A percentile compares a stretch with the other conserved stretches of the same genome.
These are phyloP conservation scores for Drosophila barbarae DNA, from an alignment of 2,888 invertebrate species.

Conservation along the genomic window DNA sequence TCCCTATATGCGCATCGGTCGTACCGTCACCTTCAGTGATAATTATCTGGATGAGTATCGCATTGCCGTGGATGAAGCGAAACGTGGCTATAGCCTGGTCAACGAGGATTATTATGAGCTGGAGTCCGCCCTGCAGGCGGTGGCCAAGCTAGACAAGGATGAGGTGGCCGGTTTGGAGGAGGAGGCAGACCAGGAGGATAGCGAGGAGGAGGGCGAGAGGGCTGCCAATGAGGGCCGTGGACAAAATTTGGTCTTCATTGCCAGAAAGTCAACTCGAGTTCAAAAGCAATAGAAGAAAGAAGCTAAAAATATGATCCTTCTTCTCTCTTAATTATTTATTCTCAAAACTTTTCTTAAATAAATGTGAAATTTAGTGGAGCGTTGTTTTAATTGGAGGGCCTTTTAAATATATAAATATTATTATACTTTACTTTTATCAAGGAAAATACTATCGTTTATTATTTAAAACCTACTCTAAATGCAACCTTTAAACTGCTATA, in stretches of 20 bases:
- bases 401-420: background rate
- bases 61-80: slow-evolving; percentile 69
- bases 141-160: slow-evolving; percentile 19
- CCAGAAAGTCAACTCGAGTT: slow-evolving; percentile 46
- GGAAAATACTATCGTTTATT: too few species aligned
- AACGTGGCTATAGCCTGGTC: slow-evolving; percentile 69
- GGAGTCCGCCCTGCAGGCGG: slow-evolving; percentile 49
- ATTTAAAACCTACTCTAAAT: background rate
- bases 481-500: background rate
- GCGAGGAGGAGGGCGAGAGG: slow-evolving; percentile 38
- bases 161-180: slow-evolving; percentile 14
- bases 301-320: background rate
- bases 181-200: slow-evolving; percentile 38
- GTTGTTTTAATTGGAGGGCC: background rate
- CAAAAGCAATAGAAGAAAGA: slow-evolving; percentile 16
- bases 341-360: background rate
- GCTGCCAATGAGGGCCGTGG: slow-evolving; percentile 51
- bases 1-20: slow-evolving; percentile 77
- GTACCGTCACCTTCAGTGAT: slow-evolving; percentile 66
- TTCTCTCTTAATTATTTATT: background rate
- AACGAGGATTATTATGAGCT: slow-evolving; percentile 76
- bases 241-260: slow-evolving; percentile 63
- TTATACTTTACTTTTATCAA: too few species aligned
- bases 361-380: background rate
- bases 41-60: slow-evolving; percentile 78